Evolutionary conservation across 2,113 vertebrate species (phyloP).

Genomic region (Lampris megalopsis): DNA sequence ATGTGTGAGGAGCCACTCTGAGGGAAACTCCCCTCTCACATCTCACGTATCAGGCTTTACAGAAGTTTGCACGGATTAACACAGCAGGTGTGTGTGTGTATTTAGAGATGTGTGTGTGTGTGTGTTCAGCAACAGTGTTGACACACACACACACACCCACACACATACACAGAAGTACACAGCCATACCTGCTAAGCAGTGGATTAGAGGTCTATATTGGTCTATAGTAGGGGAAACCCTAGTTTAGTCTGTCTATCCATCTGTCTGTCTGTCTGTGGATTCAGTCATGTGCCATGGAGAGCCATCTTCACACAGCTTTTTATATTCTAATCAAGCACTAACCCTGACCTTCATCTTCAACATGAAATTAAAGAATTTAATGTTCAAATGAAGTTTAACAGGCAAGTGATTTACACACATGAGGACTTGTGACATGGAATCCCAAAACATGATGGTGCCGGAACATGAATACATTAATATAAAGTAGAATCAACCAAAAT

Average conservation of each 20-base stretch:
- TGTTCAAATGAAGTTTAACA: too few species aligned
- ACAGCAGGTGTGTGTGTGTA: neutral
- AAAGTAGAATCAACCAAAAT: too few species aligned
- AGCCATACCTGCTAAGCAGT: slow-evolving; percentile 38
- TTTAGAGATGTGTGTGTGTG: neutral
- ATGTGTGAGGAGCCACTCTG: neutral
- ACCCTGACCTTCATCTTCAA: too few species aligned
- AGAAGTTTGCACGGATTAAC: neutral
- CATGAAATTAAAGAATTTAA: too few species aligned
- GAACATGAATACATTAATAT: too few species aligned
- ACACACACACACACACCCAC: neutral
- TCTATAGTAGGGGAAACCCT: slow-evolving; percentile 20
- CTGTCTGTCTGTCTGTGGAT: neutral
- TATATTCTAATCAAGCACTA: too few species aligned
- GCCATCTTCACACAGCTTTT: too few species aligned
- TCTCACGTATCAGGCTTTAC: slow-evolving; percentile 15
- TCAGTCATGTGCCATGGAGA: too few species aligned
- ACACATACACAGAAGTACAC: slow-evolving; percentile 2
- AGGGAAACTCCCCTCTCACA: slow-evolving; percentile 49
- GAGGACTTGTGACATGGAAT: too few species aligned
- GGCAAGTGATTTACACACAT: too few species aligned
- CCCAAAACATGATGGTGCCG: too few species aligned
- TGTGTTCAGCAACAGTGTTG: neutral
- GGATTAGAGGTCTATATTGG: slow-evolving; percentile 28
- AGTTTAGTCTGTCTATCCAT: neutral